Base-by-base conservation (phyloP, 92 coral and sea anemone genomes). In the Zoanthus solanderi region DNA sequence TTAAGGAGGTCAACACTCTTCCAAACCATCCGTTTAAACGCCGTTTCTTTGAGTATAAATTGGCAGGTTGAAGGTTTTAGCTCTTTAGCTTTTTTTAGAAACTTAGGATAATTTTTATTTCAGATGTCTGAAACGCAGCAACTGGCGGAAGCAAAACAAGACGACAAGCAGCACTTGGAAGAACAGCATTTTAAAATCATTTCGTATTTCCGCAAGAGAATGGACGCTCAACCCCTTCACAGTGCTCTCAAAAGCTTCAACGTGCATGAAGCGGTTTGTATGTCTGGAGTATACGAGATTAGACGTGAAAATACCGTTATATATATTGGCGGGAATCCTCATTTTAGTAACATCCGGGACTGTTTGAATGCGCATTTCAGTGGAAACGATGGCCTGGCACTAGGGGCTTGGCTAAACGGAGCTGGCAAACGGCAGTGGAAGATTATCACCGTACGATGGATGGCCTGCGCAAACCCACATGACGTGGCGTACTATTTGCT, bases 311-410 rank as follows among this genome's bases (percentile, higher is more conserved):
- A 84, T 75, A 78, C 71, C 69, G 98, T 94, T 30, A 95, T 97
- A 48, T 97, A 95, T 88, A 95, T 97, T n/a, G 99, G 99, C 45
- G 99, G 99, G 65, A 97, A 97, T 79, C 99, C 99, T 28, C 96
- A 95, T 74, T 95, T 96, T 76, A 97, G 99, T 78, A 97, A 95
- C 91, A 94, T 97, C 88, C 92, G 99, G 88, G 99, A 97, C 87
- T 97, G 99, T 65, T 76, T 97, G 79, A 97, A 97, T 78, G 99
- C 99, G 4, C 99, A 97, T 88, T 97, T 97, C 78, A 97, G 99
- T 83, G 99, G 99, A 0, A 97, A 97, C 84, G 99, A 97, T 63
- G 99, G 99, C 9, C 94, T 97, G 83, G 94, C 99, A 50, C 93
- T 97, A 58, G 99, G 99, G 1, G 90, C 98, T 79, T 97, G 92